Evolutionary conservation across 1,140 invertebrate genomes (phyloP), one percentile per base, ranked within the genome.

Genomic region (Drosophila willistoni): DNA sequence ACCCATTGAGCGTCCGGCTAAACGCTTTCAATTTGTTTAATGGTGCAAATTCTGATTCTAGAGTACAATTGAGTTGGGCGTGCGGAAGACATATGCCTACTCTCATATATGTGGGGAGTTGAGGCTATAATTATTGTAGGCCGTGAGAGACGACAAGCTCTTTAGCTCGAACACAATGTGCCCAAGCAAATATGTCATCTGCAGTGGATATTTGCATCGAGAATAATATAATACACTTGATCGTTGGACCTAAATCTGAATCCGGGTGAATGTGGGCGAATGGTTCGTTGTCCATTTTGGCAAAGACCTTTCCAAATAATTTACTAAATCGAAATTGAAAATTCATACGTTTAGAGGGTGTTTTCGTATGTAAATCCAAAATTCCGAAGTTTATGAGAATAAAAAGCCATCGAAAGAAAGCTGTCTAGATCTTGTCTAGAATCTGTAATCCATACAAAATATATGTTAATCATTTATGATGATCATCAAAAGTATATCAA

Each of bases 11-110:
- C 74, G 79, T 83, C 83, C 83, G 67, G 64, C 79, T 86, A 86
- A 86, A 87, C 73, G 83, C 77, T 89, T 87, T 87, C 84, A 87
- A 87, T 87, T 87, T 87, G 84, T 66, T 89, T 89, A 87, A 87
- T 87, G 83, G 83, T 89, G 73, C 73, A 69, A 57, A 51, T 51
- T 51, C 72, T 66, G 72, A 39, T 69, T 60, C 54, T 73, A 54
- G 67, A 82, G 54, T 60, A 78, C 82, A 85, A 81, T 79, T 67
- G 75, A 86, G 64, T 51, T 69, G 83, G 79, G 75, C 42, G 83
- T 86, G 82, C 62, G 69, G 69, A 70, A 78, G 79, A 86, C 82
- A 86, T 79, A 82, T 79, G 67, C 57, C 65, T 29, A 29, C 29
- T 29, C 29, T 13, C 22, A 62, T 70, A 57, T n/a, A n/a, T n/a